Base-by-base conservation (phyloP, 2,113 vertebrate genomes). In the Tetrax tetrax region DNA sequence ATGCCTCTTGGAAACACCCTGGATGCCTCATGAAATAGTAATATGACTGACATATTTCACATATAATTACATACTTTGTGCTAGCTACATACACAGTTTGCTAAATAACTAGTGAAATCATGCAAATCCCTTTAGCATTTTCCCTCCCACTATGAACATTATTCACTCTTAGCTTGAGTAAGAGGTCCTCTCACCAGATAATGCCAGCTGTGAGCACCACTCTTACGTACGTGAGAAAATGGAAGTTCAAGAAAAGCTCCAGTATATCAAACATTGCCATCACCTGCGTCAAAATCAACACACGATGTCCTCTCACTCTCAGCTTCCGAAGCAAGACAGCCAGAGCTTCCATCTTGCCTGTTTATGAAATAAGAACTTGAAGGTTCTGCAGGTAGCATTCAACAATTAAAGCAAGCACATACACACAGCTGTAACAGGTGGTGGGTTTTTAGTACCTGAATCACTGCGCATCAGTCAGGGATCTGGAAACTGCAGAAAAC, bases 291-390 rank as follows among this genome's bases (percentile, higher is more conserved):
- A 98, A 97, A 96, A 99, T 98, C 88, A 99, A 97, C 38, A 99
- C 98, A 8, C 98, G 93, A 1, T 98, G 98, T 33, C 98, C 98
- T 90, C 99, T 98, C 6, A 97, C 98, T 65, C 97, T 97, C 48
- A 99, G 97, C 96, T 99, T 98, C 96, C 97, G 98, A 35, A 99
- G 98, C 51, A 99, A 95, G 85, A 98, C 97, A 16, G 98, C 98
- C 75, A 99, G 95, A 14, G 98, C 98, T 65, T 71, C 56, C 90
- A 96, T 48, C 47, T 37, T 83, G 33, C 76, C 90, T 95, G 79
- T 33, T 75, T 7, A 20, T 8, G 25, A 74, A 83, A 77, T 4
- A 78, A 79, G 60, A 87, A 63, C 3, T 10, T 64, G 54, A 31
- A 27, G 35, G 69, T 27, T 75, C 68, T 96, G 64, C 57, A 76